Evolutionary conservation across 2,888 invertebrate species (phyloP), one percentile per base, ranked within the genome.

Genomic region (Creontiades dilutus): DNA sequence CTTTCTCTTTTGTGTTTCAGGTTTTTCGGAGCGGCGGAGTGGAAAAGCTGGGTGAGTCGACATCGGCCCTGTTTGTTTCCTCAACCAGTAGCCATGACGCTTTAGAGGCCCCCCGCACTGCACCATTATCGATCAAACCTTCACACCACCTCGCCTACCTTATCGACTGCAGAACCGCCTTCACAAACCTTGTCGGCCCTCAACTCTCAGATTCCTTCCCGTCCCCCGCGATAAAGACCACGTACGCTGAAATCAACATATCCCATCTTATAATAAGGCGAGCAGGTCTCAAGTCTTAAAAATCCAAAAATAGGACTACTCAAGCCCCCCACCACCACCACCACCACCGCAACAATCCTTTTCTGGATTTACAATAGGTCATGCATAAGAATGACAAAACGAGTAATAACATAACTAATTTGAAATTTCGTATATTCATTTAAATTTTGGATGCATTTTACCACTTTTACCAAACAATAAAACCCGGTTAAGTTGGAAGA

Each of bases 71-170:
- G 86, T 86, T 86, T 86, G 86, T 86, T 86, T 86, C 86, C 19
- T 86, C 61, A 11, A 27, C 28, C 85, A 55, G 82, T 82, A 86
- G 86, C 89, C 89, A 89, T 89, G 89, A 81, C 86, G 86, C 27
- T 86, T 68, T 57, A 37, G 48, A 7, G n/a, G n/a, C n/a, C 57
- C 81, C 76, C 89, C 89, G 89, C 89, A 89, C 81, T 89, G 89
- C 89, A 89, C 89, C 89, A 89, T 89, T 89, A 89, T 89, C 81
- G 89, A 89, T 89, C 89, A 89, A 89, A 89, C 89, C 75, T 75
- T 14, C 46, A 86, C 86, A 75, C 75, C 19, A 37, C 37, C 37
- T 37, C 19, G 7, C 37, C 37, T 37, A 46, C 86, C 75, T 86
- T 86, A 86, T 86, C 75, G 86, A 86, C 86, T 86, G 14, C 48